Conservation (phyloP, 2,113 vertebrate genomes). For the Acinonyx jubatus region DNA sequence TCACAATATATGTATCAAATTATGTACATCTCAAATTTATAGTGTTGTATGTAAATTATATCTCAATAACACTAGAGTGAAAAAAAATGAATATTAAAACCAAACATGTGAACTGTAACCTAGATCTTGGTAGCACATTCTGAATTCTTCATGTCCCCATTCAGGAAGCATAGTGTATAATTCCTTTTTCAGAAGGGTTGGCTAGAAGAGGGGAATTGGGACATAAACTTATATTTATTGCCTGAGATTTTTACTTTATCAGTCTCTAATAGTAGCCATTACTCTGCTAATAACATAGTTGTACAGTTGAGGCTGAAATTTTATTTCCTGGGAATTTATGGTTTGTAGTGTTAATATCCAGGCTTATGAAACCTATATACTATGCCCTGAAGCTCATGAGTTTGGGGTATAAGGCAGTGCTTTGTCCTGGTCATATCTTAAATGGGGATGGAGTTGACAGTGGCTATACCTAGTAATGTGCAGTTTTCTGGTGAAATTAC, state of each 20-base stretch:
- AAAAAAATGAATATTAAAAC: not conserved
- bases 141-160: not conserved
- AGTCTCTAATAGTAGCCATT: not conserved
- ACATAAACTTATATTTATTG: not conserved
- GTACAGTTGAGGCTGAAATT: not conserved
- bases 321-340: not conserved
- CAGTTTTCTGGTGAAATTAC: constrained; percentile 12
- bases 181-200: not conserved
- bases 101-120: not conserved
- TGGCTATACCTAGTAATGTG: not conserved
- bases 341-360: not conserved
- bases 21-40: not conserved
- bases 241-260: constrained; percentile 18
- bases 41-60: not conserved
- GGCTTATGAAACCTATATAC: not conserved
- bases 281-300: not conserved
- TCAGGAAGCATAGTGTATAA: not conserved
- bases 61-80: not conserved
- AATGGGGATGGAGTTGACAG: not conserved
- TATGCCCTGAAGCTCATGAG: not conserved
- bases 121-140: not conserved
- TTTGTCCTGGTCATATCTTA: not conserved
- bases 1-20: not conserved
- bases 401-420: not conserved
- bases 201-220: not conserved